Conservation (phyloP, 2,797 vertebrate species). For the Morus bassanus region DNA sequence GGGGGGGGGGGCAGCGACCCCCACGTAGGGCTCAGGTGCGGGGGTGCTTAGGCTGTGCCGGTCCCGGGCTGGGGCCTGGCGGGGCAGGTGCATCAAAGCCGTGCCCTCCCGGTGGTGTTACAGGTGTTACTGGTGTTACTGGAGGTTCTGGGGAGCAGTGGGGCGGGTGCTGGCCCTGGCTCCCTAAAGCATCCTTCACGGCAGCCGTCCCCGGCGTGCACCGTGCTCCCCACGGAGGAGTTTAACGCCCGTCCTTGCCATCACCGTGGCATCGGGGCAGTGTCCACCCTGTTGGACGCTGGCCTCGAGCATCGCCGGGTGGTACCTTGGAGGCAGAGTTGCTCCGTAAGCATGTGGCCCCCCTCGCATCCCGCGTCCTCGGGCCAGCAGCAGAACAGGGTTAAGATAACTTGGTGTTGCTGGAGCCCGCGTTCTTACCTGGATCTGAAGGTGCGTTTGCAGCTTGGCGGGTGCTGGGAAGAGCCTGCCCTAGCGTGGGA, state of each 20-base stretch:
- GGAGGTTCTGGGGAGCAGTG: background rate
- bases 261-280: accelerated
- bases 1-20: too few relatives aligned
- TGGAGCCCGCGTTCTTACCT: background rate
- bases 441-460: background rate
- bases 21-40: background rate
- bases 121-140: background rate
- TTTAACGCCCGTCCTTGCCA: accelerated
- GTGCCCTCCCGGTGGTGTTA: background rate
- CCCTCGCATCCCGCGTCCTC: accelerated
- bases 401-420: accelerated
- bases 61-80: background rate
- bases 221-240: background rate
- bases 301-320: background rate
- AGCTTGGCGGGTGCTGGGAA: background rate
- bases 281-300: accelerated
- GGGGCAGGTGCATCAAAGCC: background rate
- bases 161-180: background rate
- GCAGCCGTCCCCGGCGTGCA: accelerated
- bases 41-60: background rate
- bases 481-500: accelerated
- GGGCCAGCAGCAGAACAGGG: background rate
- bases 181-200: background rate
- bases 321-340: background rate
- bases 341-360: background rate